A percentile compares a stretch with the other conserved stretches of the same genome.
These are phyloP conservation scores for Cyanoramphus novaezelandiae DNA, from an alignment of 2,113 vertebrate species.

Conservation along the genomic window DNA sequence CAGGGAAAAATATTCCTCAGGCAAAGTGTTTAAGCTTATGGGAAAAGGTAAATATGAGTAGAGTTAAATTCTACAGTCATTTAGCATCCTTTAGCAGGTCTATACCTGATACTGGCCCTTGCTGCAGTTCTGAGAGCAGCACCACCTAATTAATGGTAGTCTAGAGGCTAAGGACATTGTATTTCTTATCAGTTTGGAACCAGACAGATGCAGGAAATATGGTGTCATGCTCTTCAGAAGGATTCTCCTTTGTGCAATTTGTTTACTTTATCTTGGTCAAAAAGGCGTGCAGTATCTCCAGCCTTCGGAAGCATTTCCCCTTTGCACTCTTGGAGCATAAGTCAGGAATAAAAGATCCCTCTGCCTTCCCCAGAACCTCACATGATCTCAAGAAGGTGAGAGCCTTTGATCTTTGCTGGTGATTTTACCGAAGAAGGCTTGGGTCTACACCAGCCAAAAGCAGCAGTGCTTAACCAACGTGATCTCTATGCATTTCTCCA, in stretches of 20 bases:
- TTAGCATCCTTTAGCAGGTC: neutral
- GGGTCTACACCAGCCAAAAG: neutral
- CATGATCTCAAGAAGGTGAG: fast-evolving
- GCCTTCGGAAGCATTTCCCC: neutral
- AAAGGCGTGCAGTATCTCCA: neutral
- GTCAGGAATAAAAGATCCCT: neutral
- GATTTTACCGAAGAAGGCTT: neutral
- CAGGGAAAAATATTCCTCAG: neutral
- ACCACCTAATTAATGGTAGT: slow-evolving; percentile 47
- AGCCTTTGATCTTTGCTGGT: neutral
- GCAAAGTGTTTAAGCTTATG: neutral
- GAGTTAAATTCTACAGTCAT: neutral
- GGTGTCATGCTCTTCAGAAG: slow-evolving; percentile 26
- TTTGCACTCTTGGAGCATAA: neutral
- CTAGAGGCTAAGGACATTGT: slow-evolving; percentile 44
- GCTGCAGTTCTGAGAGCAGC: neutral
- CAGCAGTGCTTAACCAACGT: neutral
- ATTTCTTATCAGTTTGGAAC: slow-evolving; percentile 63
- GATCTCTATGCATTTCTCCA: fast-evolving
- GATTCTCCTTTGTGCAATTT: slow-evolving; percentile 55
- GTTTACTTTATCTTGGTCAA: slow-evolving; percentile 42
- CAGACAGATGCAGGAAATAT: slow-evolving; percentile 55
- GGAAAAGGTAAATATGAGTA: neutral
- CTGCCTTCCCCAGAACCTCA: neutral
- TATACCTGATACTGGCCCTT: neutral